Base-by-base conservation (phyloP, 2,113 vertebrate genomes). In the Anolis sagrei region DNA sequence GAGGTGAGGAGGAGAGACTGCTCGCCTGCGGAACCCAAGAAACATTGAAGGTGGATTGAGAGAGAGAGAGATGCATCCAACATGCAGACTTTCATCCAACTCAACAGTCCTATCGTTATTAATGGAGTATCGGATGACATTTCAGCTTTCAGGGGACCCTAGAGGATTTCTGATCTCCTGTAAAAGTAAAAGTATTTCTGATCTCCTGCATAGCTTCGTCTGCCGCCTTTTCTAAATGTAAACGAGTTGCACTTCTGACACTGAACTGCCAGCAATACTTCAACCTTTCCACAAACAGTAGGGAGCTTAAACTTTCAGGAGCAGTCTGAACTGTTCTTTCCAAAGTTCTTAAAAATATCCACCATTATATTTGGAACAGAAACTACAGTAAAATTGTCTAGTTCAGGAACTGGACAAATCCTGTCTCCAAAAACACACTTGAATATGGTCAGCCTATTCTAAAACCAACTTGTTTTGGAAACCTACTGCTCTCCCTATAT, bases 131-230 rank as follows among this genome's bases (percentile, higher is more conserved):
- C 64, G 82, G 92, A 76, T 7, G 86, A 90, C 91, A 86, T 79
- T 89, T 88, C 90, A 86, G 77, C 87, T 85, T 80, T 70, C 89
- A 90, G 23, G 62, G 84, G 54, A 54, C 87, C 81, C 82, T 88
- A 92, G 86, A 61, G 73, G 29, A 66, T 44, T 89, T 93, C 83
- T 89, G 85, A 88, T 93, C 92, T 92, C 72, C 54, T 69, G 21
- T 49, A 75, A 88, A 82, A 86, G 86, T 58, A 81, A 91, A 92
- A 61, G 73, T 32, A 66, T 44, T 89, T 93, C 83, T 89, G 85
- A 88, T 93, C 92, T 92, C 72, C 54, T 69, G 21, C 54, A 75
- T 88, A 82, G 87, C 54, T 90, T 79, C 61, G 82, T 81, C 74
- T 25, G 34, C n/a, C 83, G 29, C 81, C 62, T 86, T 87, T 90